A percentile compares a stretch with the other conserved stretches of the same genome.
Conservation (phyloP, 2,797 vertebrate genomes). For the Apodemus agrarius region DNA sequence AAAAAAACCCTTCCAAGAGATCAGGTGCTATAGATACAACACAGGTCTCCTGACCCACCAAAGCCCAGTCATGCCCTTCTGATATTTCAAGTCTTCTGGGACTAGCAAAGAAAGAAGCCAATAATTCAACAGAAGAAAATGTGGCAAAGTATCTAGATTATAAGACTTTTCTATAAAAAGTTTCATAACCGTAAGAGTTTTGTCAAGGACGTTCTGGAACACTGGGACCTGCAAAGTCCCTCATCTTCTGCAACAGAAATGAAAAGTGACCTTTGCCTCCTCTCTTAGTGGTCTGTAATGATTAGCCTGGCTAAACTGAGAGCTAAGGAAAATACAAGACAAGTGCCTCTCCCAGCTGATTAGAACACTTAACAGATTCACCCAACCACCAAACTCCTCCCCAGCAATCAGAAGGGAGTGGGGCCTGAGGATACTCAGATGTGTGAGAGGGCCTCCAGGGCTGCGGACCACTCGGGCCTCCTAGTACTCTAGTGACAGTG, state of each 20-base stretch:
- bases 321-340: constrained; percentile 34
- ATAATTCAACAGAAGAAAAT: constrained; percentile 51
- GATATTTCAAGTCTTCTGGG: constrained; percentile 68
- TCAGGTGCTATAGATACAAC: constrained; percentile 29
- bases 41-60: constrained; percentile 61
- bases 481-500: too few species aligned
- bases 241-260: constrained; percentile 36
- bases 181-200: background rate
- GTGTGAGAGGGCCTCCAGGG: background rate
- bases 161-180: background rate
- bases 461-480: background rate
- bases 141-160: background rate
- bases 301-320: constrained; percentile 26
- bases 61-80: constrained; percentile 66
- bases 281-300: constrained; percentile 60
- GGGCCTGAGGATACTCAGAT: background rate
- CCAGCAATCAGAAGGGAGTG: background rate
- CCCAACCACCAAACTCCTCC: background rate
- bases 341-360: background rate
- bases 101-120: constrained; percentile 70
- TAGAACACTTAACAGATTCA: background rate
- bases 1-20: background rate
- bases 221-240: constrained; percentile 32
- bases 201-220: constrained; percentile 54
- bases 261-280: constrained; percentile 61